phyloP scores from a whole-genome alignment of 2,888 invertebrate species.

The Notocelia uddmanniana region DNA sequence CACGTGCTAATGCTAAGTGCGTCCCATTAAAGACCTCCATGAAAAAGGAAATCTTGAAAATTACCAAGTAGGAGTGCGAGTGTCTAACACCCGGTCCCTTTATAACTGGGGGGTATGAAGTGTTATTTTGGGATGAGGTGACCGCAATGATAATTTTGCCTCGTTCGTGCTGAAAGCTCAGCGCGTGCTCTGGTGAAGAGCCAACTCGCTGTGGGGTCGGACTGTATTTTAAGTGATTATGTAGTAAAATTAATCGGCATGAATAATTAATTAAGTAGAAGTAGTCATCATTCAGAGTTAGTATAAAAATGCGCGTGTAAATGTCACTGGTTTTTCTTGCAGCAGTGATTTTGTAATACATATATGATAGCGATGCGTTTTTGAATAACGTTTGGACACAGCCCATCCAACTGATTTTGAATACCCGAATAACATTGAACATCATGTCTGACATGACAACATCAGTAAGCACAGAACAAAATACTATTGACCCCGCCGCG shows the following conservation, averaged over 20 bases:
- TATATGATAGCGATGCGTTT: neutral
- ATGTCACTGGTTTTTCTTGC: neutral
- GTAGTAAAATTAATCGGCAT: constrained; percentile 23
- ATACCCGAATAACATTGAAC: too few relatives aligned
- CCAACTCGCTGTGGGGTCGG: constrained; percentile 40
- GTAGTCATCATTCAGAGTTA: neutral
- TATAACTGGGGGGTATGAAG: neutral
- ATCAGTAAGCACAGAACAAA: too few relatives aligned
- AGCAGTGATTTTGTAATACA: neutral
- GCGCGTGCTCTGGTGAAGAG: constrained; percentile 29
- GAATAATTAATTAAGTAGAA: constrained; percentile 30
- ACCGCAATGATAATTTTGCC: constrained; percentile 35
- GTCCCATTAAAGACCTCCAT: constrained; percentile 43
- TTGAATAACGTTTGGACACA: too few relatives aligned
- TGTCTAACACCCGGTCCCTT: neutral
- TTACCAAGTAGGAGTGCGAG: constrained; percentile 4
- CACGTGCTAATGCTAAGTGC: constrained; percentile 45
- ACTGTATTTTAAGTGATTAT: constrained; percentile 31
- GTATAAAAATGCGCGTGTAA: neutral
- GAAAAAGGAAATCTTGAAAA: constrained; percentile 46
- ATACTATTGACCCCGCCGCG: too few relatives aligned
- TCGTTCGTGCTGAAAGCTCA: constrained; percentile 33
- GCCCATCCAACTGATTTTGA: too few relatives aligned
- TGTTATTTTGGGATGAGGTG: constrained; percentile 28
- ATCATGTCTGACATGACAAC: too few relatives aligned